Base-by-base conservation (phyloP, 1,140 invertebrate species). In the Charaxes varanes region DNA sequence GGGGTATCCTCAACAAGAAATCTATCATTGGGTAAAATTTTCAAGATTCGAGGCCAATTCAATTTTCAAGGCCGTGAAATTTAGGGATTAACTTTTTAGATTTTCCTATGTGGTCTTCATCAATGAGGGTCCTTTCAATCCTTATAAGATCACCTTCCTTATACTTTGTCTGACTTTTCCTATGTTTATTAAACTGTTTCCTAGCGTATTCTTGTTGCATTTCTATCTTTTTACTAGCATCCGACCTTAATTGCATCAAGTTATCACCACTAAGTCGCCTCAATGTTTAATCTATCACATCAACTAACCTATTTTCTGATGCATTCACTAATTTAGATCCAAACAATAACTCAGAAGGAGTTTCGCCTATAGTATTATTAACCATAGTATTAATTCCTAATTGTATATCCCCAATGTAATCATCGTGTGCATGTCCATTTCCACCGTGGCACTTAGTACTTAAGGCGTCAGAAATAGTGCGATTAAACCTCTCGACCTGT, bases 401-500 rank as follows among this genome's bases (percentile, higher is more conserved):
- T 7, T 62, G 59, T 12, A 62, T 46, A n/a, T 55, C 50, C 1
- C 17, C 1, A 7, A 63, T n/a, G 10, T 43, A 12, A 1, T 62
- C 44, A 16, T 64, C 51, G 52, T 58, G 59, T 2, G 6, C 14
- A 7, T 41, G 44, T 2, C 52, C 42, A 26, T 59, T 42, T 6
- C 32, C 14, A 4, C 31, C 41, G 8, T 56, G 52, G n/a, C n/a
- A 24, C 2, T 21, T 38, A 2, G 58, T 40, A 14, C 33, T 14
- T 27, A 65, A 11, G 5, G 50, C 43, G 6, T 53, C 47, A 6
- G 52, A 18, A 1, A 65, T 62, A 1, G 59, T 56, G 8, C 55
- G 26, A 10, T 62, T 65, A 14, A 48, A 62, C 12, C 62, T 11
- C 38, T 65, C 59, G 0, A 65, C 53, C 30, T 66, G 54, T 0